These are phyloP conservation scores for Myzus persicae DNA, from an alignment of 1,140 invertebrate species.

Conservation along the genomic window DNA sequence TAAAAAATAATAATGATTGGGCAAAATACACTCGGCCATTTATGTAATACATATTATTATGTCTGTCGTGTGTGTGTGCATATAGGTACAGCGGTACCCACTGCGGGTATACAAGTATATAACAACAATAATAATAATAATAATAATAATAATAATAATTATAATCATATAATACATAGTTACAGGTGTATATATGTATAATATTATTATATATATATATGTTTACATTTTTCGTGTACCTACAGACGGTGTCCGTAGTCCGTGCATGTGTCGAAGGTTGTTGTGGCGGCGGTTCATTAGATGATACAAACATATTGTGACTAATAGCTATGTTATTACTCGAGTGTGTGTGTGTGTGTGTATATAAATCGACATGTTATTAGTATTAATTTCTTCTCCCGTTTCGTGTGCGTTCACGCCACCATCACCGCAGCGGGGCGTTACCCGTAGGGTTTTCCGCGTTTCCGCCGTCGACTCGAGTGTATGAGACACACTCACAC, in stretches of 20 bases:
- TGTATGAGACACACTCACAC: background rate
- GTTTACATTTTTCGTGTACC: background rate
- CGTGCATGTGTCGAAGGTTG: slow-evolving; percentile 11
- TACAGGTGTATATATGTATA: background rate
- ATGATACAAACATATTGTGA: slow-evolving; percentile 40
- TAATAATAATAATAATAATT: background rate
- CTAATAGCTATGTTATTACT: slow-evolving; percentile 30
- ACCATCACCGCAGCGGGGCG: slow-evolving; percentile 28
- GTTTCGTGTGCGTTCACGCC: background rate
- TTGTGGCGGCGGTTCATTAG: slow-evolving; percentile 6
- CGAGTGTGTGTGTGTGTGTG: background rate
- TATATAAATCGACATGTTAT: slow-evolving; percentile 16
- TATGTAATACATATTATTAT: background rate
- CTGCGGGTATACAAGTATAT: too few relatives aligned
- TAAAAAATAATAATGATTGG: slow-evolving; percentile 28
- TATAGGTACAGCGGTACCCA: too few relatives aligned
- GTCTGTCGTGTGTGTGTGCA: background rate
- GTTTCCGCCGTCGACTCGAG: slow-evolving; percentile 27
- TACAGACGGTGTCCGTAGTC: slow-evolving; percentile 18
- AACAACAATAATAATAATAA: too few relatives aligned
- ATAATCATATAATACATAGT: background rate
- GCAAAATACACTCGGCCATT: slow-evolving; percentile 37
- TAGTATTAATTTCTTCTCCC: slow-evolving; percentile 20
- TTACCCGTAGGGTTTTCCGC: slow-evolving; percentile 35
- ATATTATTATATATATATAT: background rate